These are phyloP conservation scores for Agrotis clavis DNA, from an alignment of 2,888 invertebrate species.

Conservation along the genomic window DNA sequence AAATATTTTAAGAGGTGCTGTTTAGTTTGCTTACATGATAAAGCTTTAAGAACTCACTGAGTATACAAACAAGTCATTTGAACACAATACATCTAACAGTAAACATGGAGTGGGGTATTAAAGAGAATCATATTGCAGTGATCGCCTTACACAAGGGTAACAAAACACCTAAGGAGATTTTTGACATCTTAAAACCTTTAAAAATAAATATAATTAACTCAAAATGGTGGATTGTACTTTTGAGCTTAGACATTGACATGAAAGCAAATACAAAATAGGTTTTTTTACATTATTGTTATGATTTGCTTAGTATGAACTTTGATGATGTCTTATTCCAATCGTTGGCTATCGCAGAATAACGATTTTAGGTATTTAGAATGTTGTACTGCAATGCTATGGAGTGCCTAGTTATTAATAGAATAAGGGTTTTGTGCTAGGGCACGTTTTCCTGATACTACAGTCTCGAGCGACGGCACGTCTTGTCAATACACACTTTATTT, in stretches of 20 bases:
- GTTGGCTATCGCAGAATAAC: background rate
- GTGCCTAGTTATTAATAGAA: conserved; percentile 28
- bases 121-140: no score
- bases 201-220: no score
- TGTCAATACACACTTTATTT: conserved; percentile 49
- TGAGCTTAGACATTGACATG: no score
- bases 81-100: no score
- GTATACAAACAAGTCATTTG: no score
- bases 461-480: conserved; percentile 44
- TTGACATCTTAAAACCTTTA: no score
- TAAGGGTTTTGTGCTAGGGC: conserved; percentile 29
- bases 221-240: background rate
- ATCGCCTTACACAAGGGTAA: no score
- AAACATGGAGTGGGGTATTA: no score
- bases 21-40: no score
- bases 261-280: background rate
- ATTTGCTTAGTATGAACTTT: background rate
- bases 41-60: no score
- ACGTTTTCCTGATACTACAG: conserved; percentile 48
- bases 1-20: no score
- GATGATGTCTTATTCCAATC: background rate
- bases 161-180: no score
- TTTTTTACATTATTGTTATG: background rate
- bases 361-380: background rate
- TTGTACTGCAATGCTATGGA: background rate